Evolutionary conservation across 2,113 vertebrate genomes (phyloP).

Genomic region (Vicugna pacos): DNA sequence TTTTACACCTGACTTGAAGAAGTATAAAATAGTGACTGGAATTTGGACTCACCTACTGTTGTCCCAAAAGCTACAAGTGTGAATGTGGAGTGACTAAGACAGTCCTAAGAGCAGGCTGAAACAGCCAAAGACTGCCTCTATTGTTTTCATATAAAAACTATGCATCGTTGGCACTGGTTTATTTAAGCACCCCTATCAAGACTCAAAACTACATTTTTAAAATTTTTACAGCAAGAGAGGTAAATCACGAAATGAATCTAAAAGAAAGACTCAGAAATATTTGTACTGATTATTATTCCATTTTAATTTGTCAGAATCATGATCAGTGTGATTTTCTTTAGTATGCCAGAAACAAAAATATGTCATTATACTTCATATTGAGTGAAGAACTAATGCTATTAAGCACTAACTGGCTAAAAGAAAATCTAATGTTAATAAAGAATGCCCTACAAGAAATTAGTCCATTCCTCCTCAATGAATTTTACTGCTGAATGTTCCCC

Average conservation of each 20-base stretch:
- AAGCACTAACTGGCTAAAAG: background rate
- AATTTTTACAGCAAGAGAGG: background rate
- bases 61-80: background rate
- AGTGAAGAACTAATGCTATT: slow-evolving; percentile 40
- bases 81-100: background rate
- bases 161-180: background rate
- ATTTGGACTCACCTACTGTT: background rate
- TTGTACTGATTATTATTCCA: background rate
- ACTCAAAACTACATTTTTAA: slow-evolving; percentile 28
- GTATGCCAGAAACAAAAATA: background rate
- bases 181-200: slow-evolving; percentile 1
- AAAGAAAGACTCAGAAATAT: background rate
- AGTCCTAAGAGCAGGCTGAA: background rate
- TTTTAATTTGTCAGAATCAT: background rate
- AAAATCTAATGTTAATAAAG: slow-evolving; percentile 25
- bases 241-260: slow-evolving; percentile 29
- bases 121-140: background rate
- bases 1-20: slow-evolving; percentile 44
- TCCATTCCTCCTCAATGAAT: background rate
- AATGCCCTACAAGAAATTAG: background rate
- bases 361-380: background rate
- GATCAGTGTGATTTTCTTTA: slow-evolving; percentile 9
- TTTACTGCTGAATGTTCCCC: slow-evolving; percentile 16
- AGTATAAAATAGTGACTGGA: slow-evolving; percentile 10
- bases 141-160: background rate